Evolutionary conservation across 2,888 invertebrate genomes (phyloP).

Genomic region (Aphrophora alni): DNA sequence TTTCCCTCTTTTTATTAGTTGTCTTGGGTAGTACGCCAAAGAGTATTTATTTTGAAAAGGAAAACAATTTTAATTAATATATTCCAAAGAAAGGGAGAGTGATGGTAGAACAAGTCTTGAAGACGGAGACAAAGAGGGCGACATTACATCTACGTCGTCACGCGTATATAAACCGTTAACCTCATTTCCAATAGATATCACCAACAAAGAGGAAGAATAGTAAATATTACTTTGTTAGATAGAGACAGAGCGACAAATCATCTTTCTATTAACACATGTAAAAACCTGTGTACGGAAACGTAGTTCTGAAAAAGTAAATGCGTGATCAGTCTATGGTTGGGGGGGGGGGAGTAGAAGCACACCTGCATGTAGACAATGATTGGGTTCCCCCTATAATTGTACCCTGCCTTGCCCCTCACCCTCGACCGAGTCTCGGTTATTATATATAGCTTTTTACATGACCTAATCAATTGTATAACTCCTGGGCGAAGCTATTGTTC

Average conservation of each 20-base stretch:
- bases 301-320: not conserved
- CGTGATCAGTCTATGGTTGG: not conserved
- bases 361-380: constrained; percentile 2
- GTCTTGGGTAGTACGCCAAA: too few relatives aligned
- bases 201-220: not conserved
- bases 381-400: constrained; percentile 2
- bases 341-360: not conserved
- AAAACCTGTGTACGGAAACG: not conserved
- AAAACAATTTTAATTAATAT: too few relatives aligned
- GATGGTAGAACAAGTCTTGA: too few relatives aligned
- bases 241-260: not conserved
- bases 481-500: not conserved
- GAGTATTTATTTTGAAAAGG: too few relatives aligned
- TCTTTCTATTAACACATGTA: not conserved
- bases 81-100: too few relatives aligned
- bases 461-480: constrained; percentile 7
- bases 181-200: not conserved
- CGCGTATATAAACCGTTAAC: not conserved
- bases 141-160: not conserved
- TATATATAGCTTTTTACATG: constrained; percentile 7
- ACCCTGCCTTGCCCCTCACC: not conserved
- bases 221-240: too few relatives aligned
- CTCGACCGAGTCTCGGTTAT: not conserved
- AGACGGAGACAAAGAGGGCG: not conserved
- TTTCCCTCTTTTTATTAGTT: too few relatives aligned